Base-by-base conservation (phyloP, 92 coral and sea anemone species). In the Metridium senile region DNA sequence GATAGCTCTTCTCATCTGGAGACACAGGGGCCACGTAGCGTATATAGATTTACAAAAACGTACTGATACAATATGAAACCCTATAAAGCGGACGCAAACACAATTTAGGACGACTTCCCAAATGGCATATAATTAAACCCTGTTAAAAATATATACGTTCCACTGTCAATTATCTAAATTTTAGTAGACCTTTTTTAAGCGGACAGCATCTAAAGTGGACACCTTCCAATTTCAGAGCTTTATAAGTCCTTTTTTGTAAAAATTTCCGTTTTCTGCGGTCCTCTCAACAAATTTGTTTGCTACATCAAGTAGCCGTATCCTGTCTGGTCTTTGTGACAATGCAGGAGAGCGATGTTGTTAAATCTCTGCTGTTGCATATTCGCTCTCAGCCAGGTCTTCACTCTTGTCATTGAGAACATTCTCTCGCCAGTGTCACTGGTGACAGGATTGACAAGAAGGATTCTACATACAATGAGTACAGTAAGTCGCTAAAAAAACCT, bases 391-490 rank as follows among this genome's bases (percentile, higher is more conserved):
- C 87, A 86, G 53, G 91, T 89, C 72, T 82, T 89, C 49, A 75
- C 54, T 58, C 95, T 84, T 39, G 85, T 89, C 71, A 90, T 61
- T 52, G 94, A 86, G 71, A 86, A 89, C 20, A 87, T 79, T 72
- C 93, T 81, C 78, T 85, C 87, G 51, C 85, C 85, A 45, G 85
- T 25, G 58, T 89, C 83, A 65, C 93, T 87, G 57, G 85, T 84
- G 78, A 89, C 89, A 59, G 91, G 91, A 66, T 84, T 84, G 33
- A 90, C 89, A 47, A 76, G 82, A 59, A 87, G 75, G 30, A 87
- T 85, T 16, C 76, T 81, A 67, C 83, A 78, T 46, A 90, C 74
- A 25, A 47, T 58, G 72, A 65, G 32, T 26, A 62, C 51, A n/a
- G n/a, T n/a, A n/a, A n/a, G n/a, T n/a, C n/a, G n/a, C n/a, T n/a